These are phyloP conservation scores for Oscheius sp. DNA, from an alignment of 2,888 invertebrate species.

Conservation along the genomic window DNA sequence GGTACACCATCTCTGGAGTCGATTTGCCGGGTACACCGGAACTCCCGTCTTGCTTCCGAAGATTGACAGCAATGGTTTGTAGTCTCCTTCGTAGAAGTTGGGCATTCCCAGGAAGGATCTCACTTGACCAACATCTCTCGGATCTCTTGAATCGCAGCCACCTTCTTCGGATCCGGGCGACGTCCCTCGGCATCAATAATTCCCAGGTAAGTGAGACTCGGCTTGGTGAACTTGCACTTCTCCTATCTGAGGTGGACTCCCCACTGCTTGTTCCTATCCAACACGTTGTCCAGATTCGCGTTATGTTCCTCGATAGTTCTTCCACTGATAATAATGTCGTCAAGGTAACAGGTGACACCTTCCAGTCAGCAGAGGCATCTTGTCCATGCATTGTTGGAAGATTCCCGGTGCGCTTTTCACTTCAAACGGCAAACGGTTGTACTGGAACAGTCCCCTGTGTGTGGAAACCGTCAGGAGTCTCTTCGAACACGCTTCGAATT, in stretches of 20 bases:
- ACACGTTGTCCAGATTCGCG: slow-evolving; percentile 38
- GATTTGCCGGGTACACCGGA: slow-evolving; percentile 65
- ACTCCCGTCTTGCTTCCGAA: slow-evolving; percentile 57
- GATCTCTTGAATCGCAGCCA: slow-evolving; percentile 24
- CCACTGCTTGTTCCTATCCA: slow-evolving; percentile 48
- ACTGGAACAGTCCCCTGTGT: slow-evolving; percentile 54
- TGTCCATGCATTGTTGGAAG: slow-evolving; percentile 58
- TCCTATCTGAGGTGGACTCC: slow-evolving; percentile 27
- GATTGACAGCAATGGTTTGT: slow-evolving; percentile 71
- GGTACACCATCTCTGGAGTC: slow-evolving; percentile 67
- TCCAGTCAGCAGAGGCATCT: slow-evolving; percentile 43
- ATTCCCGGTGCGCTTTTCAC: slow-evolving; percentile 56
- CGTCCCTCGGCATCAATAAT: slow-evolving; percentile 33
- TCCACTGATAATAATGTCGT: slow-evolving; percentile 50
- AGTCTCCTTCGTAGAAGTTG: slow-evolving; percentile 51
- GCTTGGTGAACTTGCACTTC: slow-evolving; percentile 36
- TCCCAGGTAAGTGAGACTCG: slow-evolving; percentile 38
- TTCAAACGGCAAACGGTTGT: slow-evolving; percentile 59
- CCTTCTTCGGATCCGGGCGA: slow-evolving; percentile 40
- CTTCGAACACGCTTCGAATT: slow-evolving; percentile 46
- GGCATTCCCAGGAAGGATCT: slow-evolving; percentile 44
- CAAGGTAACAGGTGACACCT: slow-evolving; percentile 42
- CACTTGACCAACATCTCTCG: slow-evolving; percentile 36
- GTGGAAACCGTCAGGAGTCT: slow-evolving; percentile 47
- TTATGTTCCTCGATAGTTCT: slow-evolving; percentile 36